Evolutionary conservation across 2,113 vertebrate species (phyloP), one percentile per base, ranked within the genome.

Genomic region (Calyptommatus sinebrachiatus): DNA sequence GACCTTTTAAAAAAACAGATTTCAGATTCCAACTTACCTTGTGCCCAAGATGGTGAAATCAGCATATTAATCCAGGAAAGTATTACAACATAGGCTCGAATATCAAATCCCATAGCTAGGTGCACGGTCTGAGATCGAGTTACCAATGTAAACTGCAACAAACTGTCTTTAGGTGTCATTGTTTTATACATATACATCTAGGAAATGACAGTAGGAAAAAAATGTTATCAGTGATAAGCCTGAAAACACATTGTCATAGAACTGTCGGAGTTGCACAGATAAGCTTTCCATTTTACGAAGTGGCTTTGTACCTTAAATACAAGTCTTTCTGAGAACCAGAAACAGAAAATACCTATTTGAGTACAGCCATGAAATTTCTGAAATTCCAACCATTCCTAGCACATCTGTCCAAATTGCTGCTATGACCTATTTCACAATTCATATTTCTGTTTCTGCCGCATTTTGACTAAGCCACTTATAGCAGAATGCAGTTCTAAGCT

Each of bases 141-240:
- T 35, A 14, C 28, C 72, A 26, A 7, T 29, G 57, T 48, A 75
- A 79, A 31, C 18, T 26, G 41, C 26, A 24, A n/a, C 67, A 71
- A 22, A 50, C 22, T n/a, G 71, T 70, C 18, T 83, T 67, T 63
- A 85, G 73, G 78, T 88, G 76, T 83, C 81, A 86, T 74, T 0
- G 0, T 46, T 77, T 73, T 80, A 68, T 76, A 88, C 7, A 26
- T 78, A 66, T 26, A 26, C 78, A 67, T 82, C 73, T 57, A 41
- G 89, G 92, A 93, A 91, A 82, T 93, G 89, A 91, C 89, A 79
- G 79, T 84, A 90, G 92, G 91, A 93, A 93, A 88, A 60, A 57
- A 82, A 62, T 77, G 2, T 68, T 29, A 9, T 29, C 46, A 73
- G 14, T 31, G 16, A 69, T 9, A 60, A 24, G 35, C 9, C 29